Evolutionary conservation across 2,888 invertebrate species (phyloP).

Genomic region (Cryptophagus acutangulus): DNA sequence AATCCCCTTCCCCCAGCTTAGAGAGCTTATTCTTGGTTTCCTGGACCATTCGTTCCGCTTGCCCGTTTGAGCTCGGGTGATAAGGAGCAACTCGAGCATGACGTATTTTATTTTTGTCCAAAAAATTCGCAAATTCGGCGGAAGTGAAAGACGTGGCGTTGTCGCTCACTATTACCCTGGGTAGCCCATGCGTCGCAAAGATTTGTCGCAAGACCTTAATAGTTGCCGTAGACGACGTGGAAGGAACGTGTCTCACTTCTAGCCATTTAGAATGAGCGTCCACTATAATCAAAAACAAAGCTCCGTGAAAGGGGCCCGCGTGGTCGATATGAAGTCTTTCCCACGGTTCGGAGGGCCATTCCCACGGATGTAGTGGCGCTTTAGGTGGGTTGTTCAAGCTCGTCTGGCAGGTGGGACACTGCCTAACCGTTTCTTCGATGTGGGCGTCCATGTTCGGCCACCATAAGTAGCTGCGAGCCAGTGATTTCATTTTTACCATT

Average conservation of each 20-base stretch:
- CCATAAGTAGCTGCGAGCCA: slow-evolving; percentile 12
- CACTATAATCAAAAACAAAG: slow-evolving; percentile 5
- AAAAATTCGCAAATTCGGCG: slow-evolving; percentile 16
- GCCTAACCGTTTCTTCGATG: slow-evolving; percentile 4
- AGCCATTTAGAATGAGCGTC: slow-evolving; percentile 12
- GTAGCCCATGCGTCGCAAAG: slow-evolving; percentile 23
- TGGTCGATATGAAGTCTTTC: slow-evolving; percentile 10
- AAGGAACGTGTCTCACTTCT: slow-evolving; percentile 17
- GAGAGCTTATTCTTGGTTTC: neutral
- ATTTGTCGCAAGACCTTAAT: slow-evolving; percentile 15
- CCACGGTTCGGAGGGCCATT: slow-evolving; percentile 9
- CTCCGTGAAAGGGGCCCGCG: slow-evolving; percentile 9
- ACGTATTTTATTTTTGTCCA: slow-evolving; percentile 14
- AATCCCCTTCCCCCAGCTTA: neutral
- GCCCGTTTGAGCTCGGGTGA: slow-evolving; percentile 13
- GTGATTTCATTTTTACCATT: slow-evolving; percentile 10
- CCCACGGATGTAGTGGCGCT: slow-evolving; percentile 10
- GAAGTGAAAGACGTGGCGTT: slow-evolving; percentile 24
- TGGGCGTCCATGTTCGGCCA: slow-evolving; percentile 12
- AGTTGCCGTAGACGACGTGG: slow-evolving; percentile 17
- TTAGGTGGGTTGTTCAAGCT: slow-evolving; percentile 8
- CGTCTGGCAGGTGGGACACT: slow-evolving; percentile 8
- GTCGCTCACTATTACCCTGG: slow-evolving; percentile 13
- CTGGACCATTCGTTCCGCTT: slow-evolving; percentile 11
- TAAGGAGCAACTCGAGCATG: slow-evolving; percentile 9